Percentiles rank a stretch among this genome's conserved stretches.
Evolutionary conservation across 2,113 vertebrate species (phyloP).

Genomic region (Peucedramus taeniatus): DNA sequence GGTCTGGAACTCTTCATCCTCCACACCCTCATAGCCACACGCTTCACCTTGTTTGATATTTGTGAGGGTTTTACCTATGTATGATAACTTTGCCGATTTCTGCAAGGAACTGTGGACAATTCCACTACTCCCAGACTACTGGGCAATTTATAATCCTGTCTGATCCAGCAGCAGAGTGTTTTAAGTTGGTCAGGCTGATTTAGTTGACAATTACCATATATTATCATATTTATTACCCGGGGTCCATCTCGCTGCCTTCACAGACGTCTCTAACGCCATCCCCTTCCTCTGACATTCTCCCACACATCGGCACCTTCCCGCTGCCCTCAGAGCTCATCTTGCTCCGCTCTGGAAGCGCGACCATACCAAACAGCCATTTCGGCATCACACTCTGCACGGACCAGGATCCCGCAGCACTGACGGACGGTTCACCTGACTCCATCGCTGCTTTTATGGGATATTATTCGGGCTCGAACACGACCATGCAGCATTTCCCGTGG

Average conservation of each 20-base stretch:
- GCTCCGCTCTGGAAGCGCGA: fast-evolving
- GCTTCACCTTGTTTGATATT: background rate
- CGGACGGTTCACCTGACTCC: background rate
- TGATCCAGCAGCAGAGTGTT: background rate
- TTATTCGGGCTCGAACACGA: background rate
- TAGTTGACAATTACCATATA: background rate
- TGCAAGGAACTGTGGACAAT: too few relatives aligned
- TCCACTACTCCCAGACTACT: background rate
- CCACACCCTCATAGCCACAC: background rate
- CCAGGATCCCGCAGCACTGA: background rate
- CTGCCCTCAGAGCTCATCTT: background rate
- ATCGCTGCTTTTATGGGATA: background rate
- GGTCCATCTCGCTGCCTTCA: background rate
- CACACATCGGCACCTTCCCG: background rate
- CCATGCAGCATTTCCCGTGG: fast-evolving
- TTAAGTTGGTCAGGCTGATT: too few relatives aligned
- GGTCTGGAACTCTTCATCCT: background rate
- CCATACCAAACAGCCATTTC: background rate
- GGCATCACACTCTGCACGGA: background rate
- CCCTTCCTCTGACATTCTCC: background rate
- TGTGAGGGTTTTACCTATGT: background rate
- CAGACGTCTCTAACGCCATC: background rate
- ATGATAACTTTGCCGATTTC: background rate
- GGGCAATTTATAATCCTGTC: background rate
- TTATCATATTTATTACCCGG: background rate